Conservation (phyloP, 2,797 vertebrate genomes). For the Glyptemys insculpta region DNA sequence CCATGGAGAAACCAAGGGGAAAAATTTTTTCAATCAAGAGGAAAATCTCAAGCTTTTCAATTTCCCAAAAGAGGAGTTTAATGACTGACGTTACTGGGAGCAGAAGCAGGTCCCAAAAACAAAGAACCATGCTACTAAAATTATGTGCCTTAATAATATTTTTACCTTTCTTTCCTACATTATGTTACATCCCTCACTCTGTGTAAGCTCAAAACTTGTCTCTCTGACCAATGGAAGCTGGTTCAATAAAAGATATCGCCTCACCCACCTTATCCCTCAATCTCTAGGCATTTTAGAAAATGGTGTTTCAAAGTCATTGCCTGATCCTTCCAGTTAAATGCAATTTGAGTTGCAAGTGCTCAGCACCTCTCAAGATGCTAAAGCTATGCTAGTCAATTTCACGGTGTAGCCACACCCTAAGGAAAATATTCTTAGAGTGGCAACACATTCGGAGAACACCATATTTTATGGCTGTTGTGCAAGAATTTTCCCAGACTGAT, state of each 20-base stretch:
- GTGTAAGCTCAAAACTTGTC: background rate
- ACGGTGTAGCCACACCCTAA: background rate
- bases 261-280: background rate
- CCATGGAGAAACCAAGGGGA: background rate
- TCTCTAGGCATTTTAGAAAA: background rate
- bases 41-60: background rate
- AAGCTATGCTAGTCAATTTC: background rate
- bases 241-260: background rate
- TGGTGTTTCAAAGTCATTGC: background rate
- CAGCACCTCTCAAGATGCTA: background rate
- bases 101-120: background rate
- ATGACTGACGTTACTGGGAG: background rate
- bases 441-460: slow-evolving; percentile 29
- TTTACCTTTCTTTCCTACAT: background rate
- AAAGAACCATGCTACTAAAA: background rate
- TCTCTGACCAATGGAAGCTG: background rate
- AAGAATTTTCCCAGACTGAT: slow-evolving; percentile 25
- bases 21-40: background rate
- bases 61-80: background rate
- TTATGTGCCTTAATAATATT: no score
- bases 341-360: background rate
- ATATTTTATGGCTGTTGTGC: slow-evolving; percentile 23
- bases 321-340: background rate
- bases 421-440: background rate
- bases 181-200: background rate